Conservation (phyloP, 2,113 vertebrate species). For the Talpa occidentalis region DNA sequence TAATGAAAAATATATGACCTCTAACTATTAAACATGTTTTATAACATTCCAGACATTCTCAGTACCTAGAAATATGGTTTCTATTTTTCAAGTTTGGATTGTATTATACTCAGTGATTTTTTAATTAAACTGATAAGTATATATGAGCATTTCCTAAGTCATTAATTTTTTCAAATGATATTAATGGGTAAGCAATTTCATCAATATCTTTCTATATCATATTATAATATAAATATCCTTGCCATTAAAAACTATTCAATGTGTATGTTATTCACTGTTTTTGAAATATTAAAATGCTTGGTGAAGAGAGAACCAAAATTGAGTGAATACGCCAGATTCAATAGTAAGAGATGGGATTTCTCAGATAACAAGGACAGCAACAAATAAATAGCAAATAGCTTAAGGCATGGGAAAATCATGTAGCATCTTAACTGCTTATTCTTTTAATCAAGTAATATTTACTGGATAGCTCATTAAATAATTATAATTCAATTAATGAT, state of each 20-base stretch:
- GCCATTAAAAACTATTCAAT: not conserved
- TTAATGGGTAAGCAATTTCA: not conserved
- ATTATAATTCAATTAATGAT: not conserved
- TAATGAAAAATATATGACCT: not conserved
- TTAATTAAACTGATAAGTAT: not conserved
- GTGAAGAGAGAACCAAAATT: not conserved
- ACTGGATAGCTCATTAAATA: not conserved
- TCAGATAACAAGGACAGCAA: not conserved
- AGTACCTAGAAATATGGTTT: not conserved
- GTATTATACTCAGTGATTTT: not conserved
- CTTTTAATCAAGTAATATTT: not conserved
- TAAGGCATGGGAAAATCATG: accelerated
- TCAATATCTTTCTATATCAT: not conserved
- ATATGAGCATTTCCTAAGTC: not conserved
- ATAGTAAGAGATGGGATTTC: not conserved
- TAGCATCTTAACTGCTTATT: not conserved
- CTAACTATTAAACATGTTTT: not conserved
- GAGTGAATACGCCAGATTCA: not conserved
- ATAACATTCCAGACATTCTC: not conserved
- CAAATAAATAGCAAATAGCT: not conserved
- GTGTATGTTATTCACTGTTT: not conserved
- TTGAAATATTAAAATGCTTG: not conserved
- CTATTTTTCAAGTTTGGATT: not conserved
- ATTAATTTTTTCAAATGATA: not conserved
- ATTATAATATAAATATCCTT: not conserved